Evolutionary conservation across 2,888 invertebrate species (phyloP).

Genomic region (Apamea anceps): DNA sequence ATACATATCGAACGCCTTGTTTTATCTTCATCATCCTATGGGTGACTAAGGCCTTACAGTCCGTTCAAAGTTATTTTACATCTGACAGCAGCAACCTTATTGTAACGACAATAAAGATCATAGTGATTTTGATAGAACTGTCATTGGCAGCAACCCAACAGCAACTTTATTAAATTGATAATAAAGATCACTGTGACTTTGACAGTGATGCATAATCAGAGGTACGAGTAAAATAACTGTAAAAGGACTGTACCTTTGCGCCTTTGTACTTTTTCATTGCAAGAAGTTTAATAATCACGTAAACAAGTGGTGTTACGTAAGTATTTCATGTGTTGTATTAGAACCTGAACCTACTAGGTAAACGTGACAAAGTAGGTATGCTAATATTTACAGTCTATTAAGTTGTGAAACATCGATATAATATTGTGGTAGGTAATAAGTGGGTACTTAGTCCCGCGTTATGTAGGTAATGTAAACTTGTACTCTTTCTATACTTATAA

Average conservation of each 20-base stretch:
- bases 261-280: too few species aligned
- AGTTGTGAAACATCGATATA: not conserved
- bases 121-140: too few species aligned
- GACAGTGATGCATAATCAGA: too few species aligned
- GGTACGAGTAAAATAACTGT: too few species aligned
- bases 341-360: not conserved
- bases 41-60: not conserved
- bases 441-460: not conserved
- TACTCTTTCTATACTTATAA: too few species aligned
- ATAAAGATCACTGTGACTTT: too few species aligned
- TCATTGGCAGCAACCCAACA: too few species aligned
- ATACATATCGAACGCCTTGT: not conserved
- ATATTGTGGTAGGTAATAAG: not conserved
- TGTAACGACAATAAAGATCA: too few species aligned
- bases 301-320: not conserved
- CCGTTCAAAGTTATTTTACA: too few species aligned
- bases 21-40: not conserved
- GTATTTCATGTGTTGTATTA: not conserved
- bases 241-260: too few species aligned
- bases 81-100: too few species aligned
- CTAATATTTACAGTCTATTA: slow-evolving; percentile 5
- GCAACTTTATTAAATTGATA: too few species aligned
- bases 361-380: slow-evolving; percentile 10
- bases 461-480: not conserved
- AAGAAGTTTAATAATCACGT: not conserved